Evolutionary conservation across 2,888 invertebrate species (phyloP), one percentile per base, ranked within the genome.

Genomic region (Clostera curtula): DNA sequence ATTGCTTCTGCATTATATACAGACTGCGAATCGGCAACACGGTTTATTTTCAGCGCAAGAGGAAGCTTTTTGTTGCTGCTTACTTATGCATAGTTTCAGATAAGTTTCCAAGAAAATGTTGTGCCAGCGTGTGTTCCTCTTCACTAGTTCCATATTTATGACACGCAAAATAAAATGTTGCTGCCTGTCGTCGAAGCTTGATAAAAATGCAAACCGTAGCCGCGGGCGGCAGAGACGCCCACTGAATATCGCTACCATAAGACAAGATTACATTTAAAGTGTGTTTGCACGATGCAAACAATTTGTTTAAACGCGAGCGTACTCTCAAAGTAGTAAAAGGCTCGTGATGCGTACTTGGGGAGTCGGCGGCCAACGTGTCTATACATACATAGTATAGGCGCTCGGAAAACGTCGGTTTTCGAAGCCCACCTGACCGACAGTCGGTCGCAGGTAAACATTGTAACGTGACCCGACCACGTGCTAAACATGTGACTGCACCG

Each of bases 141-240:
- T 58, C 60, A 62, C 61, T 52, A 63, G 72, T 68, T 79, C 64
- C 73, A 80, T 82, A 80, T 82, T 80, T 82, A 82, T 79, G 66
- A 62, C 74, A 74, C 70, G 77, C 71, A 77, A 70, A 76, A 77
- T 76, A 79, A 79, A 79, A 77, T 77, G 75, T 71, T 52, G 67
- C 67, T 66, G 64, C 64, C 59, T 67, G 69, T 72, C 71, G 64
- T 62, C 72, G 68, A 67, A 65, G 63, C 56, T 72, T 77, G 74
- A 80, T 82, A 83, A 80, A 82, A 82, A 83, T 80, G 77, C 80
- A 79, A 79, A 77, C 75, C 67, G 57, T 64, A 53, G 68, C 75
- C 69, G 69, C 67, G 43, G 74, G 77, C 48, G 52, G 44, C 49
- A 53, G 47, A 49, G 56, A 69, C 71, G 65, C 65, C 56, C 58